Conservation (phyloP, 2,888 invertebrate species). For the Tyria jacobaeae region DNA sequence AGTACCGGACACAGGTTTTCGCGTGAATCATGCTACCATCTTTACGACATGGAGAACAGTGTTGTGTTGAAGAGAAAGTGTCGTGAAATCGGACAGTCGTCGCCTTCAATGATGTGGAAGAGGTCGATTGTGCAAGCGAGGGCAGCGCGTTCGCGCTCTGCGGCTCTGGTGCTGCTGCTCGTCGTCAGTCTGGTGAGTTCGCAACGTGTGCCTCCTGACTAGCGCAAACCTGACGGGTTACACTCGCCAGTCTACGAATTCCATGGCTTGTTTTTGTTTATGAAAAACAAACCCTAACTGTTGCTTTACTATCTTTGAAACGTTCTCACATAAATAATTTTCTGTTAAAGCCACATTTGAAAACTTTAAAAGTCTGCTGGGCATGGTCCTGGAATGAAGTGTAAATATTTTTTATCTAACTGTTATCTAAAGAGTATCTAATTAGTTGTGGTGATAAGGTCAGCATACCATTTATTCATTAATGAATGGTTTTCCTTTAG, state of each 20-base stretch:
- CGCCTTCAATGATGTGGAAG: conserved; percentile 85
- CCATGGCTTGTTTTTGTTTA: conserved; percentile 41
- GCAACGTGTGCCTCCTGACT: background rate
- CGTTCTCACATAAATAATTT: too few species aligned
- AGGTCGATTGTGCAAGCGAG: conserved; percentile 84
- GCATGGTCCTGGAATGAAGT: background rate
- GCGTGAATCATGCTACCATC: conserved; percentile 62
- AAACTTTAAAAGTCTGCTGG: background rate
- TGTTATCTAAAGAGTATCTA: background rate
- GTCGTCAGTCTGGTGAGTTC: conserved; percentile 67
- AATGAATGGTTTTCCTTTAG: background rate
- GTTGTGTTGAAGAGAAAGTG: conserved; percentile 81
- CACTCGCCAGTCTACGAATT: background rate
- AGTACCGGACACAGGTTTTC: conserved; percentile 47
- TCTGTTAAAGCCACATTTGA: background rate
- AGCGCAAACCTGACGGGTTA: background rate
- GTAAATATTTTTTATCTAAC: background rate
- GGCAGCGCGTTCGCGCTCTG: conserved; percentile 58
- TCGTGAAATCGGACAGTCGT: conserved; percentile 82
- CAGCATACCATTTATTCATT: background rate
- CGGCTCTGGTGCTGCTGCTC: conserved; percentile 65
- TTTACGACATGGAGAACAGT: conserved; percentile 52
- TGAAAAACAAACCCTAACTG: conserved; percentile 3
- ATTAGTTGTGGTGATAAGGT: conserved; percentile 5
- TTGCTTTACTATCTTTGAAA: background rate